These are phyloP conservation scores for Temnothorax unifasciatus DNA, from an alignment of 2,888 invertebrate genomes.

Conservation along the genomic window DNA sequence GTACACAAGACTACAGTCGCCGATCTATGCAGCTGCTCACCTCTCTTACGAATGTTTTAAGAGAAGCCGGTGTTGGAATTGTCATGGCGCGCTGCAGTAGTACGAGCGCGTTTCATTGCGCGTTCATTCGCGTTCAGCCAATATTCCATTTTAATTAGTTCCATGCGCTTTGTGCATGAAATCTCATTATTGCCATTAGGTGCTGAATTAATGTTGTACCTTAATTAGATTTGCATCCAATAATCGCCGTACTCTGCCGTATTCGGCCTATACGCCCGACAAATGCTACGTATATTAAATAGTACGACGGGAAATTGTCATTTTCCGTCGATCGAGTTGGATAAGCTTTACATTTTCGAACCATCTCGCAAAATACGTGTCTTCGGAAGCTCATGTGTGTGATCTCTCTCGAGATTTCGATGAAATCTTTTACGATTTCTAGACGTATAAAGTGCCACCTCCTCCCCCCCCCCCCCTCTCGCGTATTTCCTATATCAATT, in stretches of 20 bases:
- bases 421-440: neutral
- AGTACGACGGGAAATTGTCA: slow-evolving; percentile 32
- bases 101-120: slow-evolving; percentile 34
- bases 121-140: slow-evolving; percentile 49
- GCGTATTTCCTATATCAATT: slow-evolving; percentile 11
- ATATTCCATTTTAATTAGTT: slow-evolving; percentile 59
- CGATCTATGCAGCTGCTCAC: neutral
- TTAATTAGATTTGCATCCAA: slow-evolving; percentile 58
- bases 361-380: neutral
- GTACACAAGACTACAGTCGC: neutral
- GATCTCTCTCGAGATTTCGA: neutral
- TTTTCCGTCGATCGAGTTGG: slow-evolving; percentile 6
- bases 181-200: slow-evolving; percentile 57
- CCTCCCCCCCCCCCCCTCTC: too few relatives aligned
- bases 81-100: slow-evolving; percentile 30
- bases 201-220: slow-evolving; percentile 55
- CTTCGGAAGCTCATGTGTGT: neutral
- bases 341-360: neutral
- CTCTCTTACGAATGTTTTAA: slow-evolving; percentile 50
- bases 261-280: slow-evolving; percentile 37
- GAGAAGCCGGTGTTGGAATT: slow-evolving; percentile 33
- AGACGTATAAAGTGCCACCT: neutral
- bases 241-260: slow-evolving; percentile 39
- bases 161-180: slow-evolving; percentile 58
- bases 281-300: slow-evolving; percentile 36